Evolutionary conservation across 1,140 invertebrate species (phyloP).

Genomic region (Pteromalus puparum): DNA sequence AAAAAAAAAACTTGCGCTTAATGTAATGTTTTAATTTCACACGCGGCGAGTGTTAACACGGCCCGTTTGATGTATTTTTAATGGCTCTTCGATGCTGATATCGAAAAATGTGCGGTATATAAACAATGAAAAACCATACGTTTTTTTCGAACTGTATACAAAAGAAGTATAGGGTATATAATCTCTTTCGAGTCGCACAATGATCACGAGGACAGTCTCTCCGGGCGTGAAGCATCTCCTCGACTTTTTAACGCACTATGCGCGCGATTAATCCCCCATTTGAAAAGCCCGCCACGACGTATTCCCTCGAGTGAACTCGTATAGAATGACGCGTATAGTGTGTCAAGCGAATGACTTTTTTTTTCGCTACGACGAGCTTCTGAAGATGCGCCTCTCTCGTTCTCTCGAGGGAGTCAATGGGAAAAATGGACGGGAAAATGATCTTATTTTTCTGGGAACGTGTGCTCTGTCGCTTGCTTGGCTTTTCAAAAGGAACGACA

Average conservation of each 20-base stretch:
- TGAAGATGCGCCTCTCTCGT: not conserved
- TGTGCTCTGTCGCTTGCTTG: no score
- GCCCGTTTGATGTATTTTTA: no score
- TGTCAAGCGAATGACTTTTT: conserved; percentile 2
- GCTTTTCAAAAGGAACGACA: conserved; percentile 19
- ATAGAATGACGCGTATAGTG: no score
- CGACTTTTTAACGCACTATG: conserved; percentile 18
- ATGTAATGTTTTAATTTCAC: no score
- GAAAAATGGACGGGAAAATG: conserved; percentile 39
- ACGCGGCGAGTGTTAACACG: no score
- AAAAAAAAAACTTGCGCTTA: no score
- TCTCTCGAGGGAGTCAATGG: not conserved
- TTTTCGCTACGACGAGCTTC: conserved; percentile 15
- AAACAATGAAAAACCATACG: no score
- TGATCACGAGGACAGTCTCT: not conserved
- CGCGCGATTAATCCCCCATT: conserved; percentile 23
- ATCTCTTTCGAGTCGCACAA: not conserved
- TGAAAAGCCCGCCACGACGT: not conserved
- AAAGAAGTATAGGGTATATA: not conserved
- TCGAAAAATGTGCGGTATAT: no score
- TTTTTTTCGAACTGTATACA: no score
- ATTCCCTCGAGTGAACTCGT: conserved; percentile 11
- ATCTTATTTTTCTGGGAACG: conserved; percentile 45
- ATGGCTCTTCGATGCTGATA: not conserved
- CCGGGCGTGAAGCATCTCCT: conserved; percentile 21